Evolutionary conservation across 2,797 vertebrate species (phyloP).

Genomic region (Aplochiton taeniatus): DNA sequence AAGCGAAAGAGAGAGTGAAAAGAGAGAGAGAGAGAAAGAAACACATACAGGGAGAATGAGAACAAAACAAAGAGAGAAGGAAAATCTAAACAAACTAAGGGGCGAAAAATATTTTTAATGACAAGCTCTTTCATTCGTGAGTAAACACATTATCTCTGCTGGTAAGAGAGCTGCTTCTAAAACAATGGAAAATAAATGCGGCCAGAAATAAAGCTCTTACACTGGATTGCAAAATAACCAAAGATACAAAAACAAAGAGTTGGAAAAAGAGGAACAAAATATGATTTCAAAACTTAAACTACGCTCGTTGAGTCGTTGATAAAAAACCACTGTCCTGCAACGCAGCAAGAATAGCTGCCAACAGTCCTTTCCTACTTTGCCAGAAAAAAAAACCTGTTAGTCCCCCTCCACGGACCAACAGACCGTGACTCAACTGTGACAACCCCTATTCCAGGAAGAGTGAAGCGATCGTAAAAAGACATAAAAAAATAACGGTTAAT

Average conservation of each 20-base stretch:
- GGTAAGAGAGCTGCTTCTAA: constrained; percentile 33
- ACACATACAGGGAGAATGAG: constrained; percentile 26
- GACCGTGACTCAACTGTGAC: no score
- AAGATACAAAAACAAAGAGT: constrained; percentile 12
- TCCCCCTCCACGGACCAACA: no score
- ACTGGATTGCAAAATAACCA: constrained; percentile 25
- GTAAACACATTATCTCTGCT: constrained; percentile 24
- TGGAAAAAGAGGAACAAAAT: constrained; percentile 10
- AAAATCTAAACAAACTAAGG: not conserved
- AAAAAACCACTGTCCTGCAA: constrained; percentile 26
- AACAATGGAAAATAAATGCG: constrained; percentile 30
- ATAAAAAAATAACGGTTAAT: constrained; percentile 22
- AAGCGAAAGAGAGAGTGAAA: no score
- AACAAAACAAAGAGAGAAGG: constrained; percentile 7
- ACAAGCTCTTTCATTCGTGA: no score
- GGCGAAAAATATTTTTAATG: no score
- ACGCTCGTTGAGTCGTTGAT: constrained; percentile 3
- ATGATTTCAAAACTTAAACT: constrained; percentile 21
- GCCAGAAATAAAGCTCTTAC: constrained; percentile 36
- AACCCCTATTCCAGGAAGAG: no score
- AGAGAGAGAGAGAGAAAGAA: constrained; percentile 31
- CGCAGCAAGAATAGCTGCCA: no score
- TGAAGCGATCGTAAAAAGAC: no score
- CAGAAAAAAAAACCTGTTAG: no score
- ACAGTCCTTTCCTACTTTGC: no score